A percentile compares a stretch with the other conserved stretches of the same genome.
Conservation (phyloP, 2,888 invertebrate species). For the Empis livida region DNA sequence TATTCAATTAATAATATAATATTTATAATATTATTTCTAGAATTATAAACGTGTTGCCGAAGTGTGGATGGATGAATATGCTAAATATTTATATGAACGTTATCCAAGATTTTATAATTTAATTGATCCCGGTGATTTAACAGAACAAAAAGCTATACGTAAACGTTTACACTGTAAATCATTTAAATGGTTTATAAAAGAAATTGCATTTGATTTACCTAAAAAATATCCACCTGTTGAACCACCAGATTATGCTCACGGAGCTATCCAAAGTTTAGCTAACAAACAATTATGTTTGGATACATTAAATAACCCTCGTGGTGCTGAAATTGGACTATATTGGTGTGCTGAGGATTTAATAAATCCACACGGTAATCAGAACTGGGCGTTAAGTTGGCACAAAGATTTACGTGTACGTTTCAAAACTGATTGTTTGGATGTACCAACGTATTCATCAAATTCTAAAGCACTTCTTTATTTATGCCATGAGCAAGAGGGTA, state of each 20-base stretch:
- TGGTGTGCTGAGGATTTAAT: constrained; percentile 22
- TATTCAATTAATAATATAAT: not conserved
- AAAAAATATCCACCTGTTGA: constrained; percentile 82
- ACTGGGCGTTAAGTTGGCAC: constrained; percentile 20
- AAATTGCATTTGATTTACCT: constrained; percentile 80
- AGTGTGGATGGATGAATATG: constrained; percentile 99
- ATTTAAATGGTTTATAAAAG: constrained; percentile 91
- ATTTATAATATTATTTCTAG: constrained; percentile 32
- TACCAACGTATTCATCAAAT: constrained; percentile 51
- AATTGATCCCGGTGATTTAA: constrained; percentile 71
- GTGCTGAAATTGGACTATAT: constrained; percentile 24
- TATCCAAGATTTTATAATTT: constrained; percentile 55
- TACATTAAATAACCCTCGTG: constrained; percentile 38
- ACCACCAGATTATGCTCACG: constrained; percentile 65
- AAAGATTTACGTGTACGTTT: constrained; percentile 35
- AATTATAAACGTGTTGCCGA: constrained; percentile 88
- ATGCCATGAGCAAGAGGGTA: constrained; percentile 85
- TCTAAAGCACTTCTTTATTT: constrained; percentile 68
- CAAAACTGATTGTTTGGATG: constrained; percentile 74
- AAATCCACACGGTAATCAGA: constrained; percentile 25
- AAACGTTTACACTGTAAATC: constrained; percentile 68
- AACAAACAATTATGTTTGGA: constrained; percentile 59
- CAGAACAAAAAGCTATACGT: constrained; percentile 62
- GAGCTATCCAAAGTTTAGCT: constrained; percentile 54
- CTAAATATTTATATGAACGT: constrained; percentile 66